A percentile compares a stretch with the other conserved stretches of the same genome.
These are phyloP conservation scores for Sicus ferrugineus DNA, from an alignment of 2,888 invertebrate species.

Conservation along the genomic window DNA sequence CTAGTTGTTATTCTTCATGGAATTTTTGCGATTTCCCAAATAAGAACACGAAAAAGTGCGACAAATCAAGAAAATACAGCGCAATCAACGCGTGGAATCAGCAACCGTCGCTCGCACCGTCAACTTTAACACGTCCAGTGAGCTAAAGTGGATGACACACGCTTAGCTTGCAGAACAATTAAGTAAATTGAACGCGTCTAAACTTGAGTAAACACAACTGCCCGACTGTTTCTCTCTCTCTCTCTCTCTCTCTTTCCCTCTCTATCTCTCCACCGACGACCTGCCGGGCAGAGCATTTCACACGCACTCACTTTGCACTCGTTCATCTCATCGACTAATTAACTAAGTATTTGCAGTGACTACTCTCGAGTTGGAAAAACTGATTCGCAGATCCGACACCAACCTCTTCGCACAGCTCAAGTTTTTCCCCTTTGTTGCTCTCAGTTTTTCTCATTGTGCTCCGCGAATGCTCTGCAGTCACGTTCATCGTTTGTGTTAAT, in stretches of 20 bases:
- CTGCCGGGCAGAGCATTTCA: no score
- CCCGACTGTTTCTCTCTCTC: neutral
- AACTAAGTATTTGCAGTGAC: neutral
- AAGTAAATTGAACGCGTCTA: neutral
- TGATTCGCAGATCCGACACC: neutral
- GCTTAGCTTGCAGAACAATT: neutral
- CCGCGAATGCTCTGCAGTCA: slow-evolving; percentile 46
- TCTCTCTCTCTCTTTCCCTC: neutral
- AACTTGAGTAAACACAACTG: neutral
- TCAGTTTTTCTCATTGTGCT: neutral
- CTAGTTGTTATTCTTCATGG: no score
- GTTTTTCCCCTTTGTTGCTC: neutral
- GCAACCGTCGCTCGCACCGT: no score
- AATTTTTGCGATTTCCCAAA: no score
- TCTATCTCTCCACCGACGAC: no score
- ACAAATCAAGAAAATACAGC: no score
- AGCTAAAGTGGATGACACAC: no score
- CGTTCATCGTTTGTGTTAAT: slow-evolving; percentile 59
- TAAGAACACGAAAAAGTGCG: no score
- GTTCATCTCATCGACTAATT: neutral
- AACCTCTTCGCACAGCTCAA: neutral
- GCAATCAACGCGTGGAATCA: no score
- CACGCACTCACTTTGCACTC: neutral
- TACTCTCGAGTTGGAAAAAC: neutral
- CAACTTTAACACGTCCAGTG: no score